A percentile compares a stretch with the other conserved stretches of the same genome.
phyloP scores from a whole-genome alignment of 2,797 vertebrate genomes.

The Phrynocephalus forsythii region DNA sequence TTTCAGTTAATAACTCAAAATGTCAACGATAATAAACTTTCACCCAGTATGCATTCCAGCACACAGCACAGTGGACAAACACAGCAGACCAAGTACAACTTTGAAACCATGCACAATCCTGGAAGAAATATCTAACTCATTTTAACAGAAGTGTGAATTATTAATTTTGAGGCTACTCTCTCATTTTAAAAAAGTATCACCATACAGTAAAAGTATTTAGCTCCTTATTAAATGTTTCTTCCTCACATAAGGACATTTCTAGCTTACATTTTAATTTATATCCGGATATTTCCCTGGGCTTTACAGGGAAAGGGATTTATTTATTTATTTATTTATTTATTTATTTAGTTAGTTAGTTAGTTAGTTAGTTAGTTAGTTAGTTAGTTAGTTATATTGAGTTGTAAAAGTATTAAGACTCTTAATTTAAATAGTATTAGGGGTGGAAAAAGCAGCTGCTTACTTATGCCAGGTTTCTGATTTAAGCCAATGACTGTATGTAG shows the following conservation, averaged over 20 bases:
- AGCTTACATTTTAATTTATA: background rate
- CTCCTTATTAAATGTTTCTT: background rate
- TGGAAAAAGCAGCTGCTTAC: background rate
- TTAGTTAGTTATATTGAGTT: background rate
- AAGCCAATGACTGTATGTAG: background rate
- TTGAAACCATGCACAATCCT: background rate
- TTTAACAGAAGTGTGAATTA: background rate
- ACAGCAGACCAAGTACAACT: background rate
- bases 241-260: background rate
- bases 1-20: slow-evolving; percentile 30
- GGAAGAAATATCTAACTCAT: background rate
- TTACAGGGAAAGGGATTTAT: background rate
- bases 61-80: background rate
- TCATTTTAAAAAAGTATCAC: background rate
- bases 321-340: background rate
- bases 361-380: too few relatives aligned
- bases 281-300: background rate
- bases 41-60: background rate
- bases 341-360: background rate
- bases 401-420: background rate
- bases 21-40: slow-evolving; percentile 15
- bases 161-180: too few relatives aligned
- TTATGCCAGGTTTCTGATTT: background rate
- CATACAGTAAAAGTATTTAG: background rate
- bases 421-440: background rate